Conservation (phyloP, 2,113 vertebrate genomes). For the Pogonocichla stellata region DNA sequence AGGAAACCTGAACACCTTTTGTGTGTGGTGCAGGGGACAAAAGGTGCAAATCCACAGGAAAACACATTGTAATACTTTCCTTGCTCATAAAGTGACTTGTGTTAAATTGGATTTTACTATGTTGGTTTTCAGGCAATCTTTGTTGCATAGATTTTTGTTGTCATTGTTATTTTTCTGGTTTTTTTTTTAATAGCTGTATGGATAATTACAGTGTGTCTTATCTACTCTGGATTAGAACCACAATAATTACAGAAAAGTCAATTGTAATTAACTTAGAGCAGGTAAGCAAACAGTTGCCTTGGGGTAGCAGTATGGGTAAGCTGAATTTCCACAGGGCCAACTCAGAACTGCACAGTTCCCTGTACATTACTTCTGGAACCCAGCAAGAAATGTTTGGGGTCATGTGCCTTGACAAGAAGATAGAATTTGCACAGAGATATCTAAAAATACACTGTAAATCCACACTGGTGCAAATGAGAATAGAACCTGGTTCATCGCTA, state of each 20-base stretch:
- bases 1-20: not conserved
- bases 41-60: not conserved
- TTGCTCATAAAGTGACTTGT: not conserved
- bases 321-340: not conserved
- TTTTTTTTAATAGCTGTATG: not conserved
- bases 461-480: not conserved
- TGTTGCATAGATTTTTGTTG: not conserved
- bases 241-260: not conserved
- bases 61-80: not conserved
- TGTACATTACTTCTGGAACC: not conserved
- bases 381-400: not conserved
- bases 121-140: not conserved
- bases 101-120: not conserved
- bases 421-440: constrained; percentile 2
- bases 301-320: not conserved
- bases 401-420: not conserved
- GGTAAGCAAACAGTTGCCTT: not conserved
- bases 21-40: not conserved
- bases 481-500: not conserved
- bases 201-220: not conserved
- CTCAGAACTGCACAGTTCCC: not conserved
- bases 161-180: accelerated
- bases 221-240: not conserved
- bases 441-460: constrained; percentile 44
- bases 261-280: not conserved